A percentile compares a stretch with the other conserved stretches of the same genome.
Conservation (phyloP, 1,140 invertebrate species). For the Pentalonia nigronervosa region DNA sequence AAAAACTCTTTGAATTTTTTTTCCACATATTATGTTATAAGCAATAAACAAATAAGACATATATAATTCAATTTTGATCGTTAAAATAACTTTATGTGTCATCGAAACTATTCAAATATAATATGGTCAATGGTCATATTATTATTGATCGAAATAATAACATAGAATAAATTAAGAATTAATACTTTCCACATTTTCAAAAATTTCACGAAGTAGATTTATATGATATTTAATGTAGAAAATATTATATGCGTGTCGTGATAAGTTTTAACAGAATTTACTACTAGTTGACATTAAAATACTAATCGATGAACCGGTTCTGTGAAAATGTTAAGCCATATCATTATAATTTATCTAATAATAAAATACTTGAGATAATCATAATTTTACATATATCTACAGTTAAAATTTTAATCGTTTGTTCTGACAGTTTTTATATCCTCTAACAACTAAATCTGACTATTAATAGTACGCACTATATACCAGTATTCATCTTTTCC, state of each 20-base stretch:
- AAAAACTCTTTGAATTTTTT: neutral
- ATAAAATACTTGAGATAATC: neutral
- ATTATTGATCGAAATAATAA: neutral
- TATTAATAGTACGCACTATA: neutral
- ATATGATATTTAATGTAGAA: slow-evolving; percentile 32
- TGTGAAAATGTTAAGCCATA: slow-evolving; percentile 4
- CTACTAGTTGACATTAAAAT: slow-evolving; percentile 43
- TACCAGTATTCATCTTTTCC: neutral
- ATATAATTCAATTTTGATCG: neutral
- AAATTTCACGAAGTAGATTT: neutral
- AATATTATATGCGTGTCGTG: neutral
- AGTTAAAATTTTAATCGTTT: neutral
- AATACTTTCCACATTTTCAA: neutral
- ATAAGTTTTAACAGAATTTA: slow-evolving; percentile 39
- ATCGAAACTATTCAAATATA: neutral
- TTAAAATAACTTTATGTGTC: neutral
- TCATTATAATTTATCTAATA: neutral
- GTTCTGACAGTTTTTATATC: slow-evolving; percentile 1
- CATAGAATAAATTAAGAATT: neutral
- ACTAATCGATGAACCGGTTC: slow-evolving; percentile 30
- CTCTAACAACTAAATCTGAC: neutral
- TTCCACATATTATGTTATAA: neutral
- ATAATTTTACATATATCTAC: neutral
- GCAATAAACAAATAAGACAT: neutral
- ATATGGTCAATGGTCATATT: no score